phyloP scores from a whole-genome alignment of 1,140 invertebrate species.

The Megalonaias nervosa region DNA sequence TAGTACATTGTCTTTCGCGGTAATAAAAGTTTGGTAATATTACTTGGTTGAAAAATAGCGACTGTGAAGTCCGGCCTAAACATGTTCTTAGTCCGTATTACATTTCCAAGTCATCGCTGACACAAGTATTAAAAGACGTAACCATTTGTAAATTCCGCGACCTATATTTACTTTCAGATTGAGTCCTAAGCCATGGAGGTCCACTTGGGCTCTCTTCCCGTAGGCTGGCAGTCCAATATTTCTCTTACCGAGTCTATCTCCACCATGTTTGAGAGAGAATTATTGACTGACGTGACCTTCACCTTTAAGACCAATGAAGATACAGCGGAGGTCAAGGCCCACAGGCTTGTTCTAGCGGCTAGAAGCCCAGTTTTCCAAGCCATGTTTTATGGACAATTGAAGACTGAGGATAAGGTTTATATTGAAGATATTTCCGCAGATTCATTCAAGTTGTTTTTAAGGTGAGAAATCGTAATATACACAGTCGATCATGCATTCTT shows the following conservation, averaged over 20 bases:
- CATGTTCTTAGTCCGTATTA: too few species aligned
- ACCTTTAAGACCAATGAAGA: background rate
- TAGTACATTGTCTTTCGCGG: too few species aligned
- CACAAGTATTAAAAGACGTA: too few species aligned
- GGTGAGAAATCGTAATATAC: background rate
- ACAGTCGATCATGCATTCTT: too few species aligned
- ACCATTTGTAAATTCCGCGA: too few species aligned
- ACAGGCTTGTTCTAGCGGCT: background rate
- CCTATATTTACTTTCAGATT: too few species aligned
- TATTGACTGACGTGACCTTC: constrained; percentile 6
- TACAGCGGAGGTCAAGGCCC: background rate
- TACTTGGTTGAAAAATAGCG: too few species aligned
- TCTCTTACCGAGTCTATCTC: background rate
- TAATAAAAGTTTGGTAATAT: too few species aligned
- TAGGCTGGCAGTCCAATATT: constrained; percentile 3
- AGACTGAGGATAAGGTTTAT: background rate
- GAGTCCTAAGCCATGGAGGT: too few species aligned
- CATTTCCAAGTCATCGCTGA: too few species aligned
- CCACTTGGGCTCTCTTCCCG: background rate
- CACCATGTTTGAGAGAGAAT: background rate
- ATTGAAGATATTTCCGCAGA: background rate
- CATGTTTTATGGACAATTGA: constrained; percentile 3
- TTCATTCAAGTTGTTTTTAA: background rate
- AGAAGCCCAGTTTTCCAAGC: constrained; percentile 7
- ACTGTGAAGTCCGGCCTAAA: too few species aligned